Evolutionary conservation across 2,113 vertebrate species (phyloP).

Genomic region (Hydrochoerus hydrochaeris): DNA sequence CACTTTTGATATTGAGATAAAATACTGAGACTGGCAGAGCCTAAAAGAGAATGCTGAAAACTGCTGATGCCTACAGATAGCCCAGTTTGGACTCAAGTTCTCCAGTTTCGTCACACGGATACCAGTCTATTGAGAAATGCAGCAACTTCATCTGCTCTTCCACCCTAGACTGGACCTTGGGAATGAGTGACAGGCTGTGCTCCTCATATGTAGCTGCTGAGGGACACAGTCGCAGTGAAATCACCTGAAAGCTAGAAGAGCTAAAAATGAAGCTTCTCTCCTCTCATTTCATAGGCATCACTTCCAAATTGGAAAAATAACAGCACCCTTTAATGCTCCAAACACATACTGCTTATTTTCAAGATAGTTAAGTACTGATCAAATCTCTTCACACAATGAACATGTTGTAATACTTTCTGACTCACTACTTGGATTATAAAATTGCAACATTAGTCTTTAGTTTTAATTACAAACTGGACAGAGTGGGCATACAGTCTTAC

Average conservation of each 20-base stretch:
- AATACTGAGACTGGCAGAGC: neutral
- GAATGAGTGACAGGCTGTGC: neutral
- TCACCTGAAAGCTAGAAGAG: neutral
- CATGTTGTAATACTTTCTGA: neutral
- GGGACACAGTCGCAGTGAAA: neutral
- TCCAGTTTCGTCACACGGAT: neutral
- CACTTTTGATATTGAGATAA: neutral
- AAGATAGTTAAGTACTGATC: neutral
- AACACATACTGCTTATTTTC: neutral
- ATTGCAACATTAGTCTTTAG: neutral
- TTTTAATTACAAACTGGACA: neutral
- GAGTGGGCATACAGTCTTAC: neutral
- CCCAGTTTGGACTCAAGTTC: neutral
- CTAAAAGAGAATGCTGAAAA: neutral
- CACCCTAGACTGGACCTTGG: neutral
- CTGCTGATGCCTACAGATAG: neutral
- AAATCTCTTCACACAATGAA: neutral
- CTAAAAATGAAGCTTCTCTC: neutral
- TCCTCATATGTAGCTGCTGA: rapidly evolving
- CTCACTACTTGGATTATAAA: neutral
- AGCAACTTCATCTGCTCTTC: neutral
- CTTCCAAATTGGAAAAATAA: neutral
- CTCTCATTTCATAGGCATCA: neutral
- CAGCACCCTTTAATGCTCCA: neutral
- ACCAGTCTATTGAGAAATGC: neutral